phyloP scores from a whole-genome alignment of 2,113 vertebrate species.

The Siphamia tubifer region DNA sequence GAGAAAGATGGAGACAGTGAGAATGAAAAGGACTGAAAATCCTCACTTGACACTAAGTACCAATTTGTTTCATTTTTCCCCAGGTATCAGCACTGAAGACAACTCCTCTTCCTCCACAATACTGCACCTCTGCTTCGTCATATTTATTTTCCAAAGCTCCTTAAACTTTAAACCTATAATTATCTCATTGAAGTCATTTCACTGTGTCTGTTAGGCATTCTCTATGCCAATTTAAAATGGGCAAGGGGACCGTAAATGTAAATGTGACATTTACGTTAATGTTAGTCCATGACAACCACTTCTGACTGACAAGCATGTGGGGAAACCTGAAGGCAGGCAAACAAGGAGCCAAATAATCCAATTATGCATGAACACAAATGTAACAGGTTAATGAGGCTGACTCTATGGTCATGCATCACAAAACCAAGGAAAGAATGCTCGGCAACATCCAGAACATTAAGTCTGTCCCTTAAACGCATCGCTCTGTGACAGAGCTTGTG shows the following conservation, averaged over 20 bases:
- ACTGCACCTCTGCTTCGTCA: not conserved
- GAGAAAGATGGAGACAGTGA: not conserved
- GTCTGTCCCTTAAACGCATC: not conserved
- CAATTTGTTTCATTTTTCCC: constrained; percentile 11
- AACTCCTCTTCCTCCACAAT: not conserved
- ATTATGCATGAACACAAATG: not conserved
- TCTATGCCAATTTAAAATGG: not conserved
- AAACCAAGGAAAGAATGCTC: not conserved
- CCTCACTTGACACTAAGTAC: constrained; percentile 13
- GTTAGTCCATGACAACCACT: not conserved
- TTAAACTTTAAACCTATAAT: constrained; percentile 10
- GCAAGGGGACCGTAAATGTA: not conserved
- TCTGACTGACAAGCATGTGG: constrained; percentile 2
- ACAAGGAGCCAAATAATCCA: not conserved
- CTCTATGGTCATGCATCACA: not conserved
- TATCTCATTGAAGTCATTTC: not conserved
- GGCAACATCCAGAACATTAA: not conserved
- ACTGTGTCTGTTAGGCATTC: not conserved
- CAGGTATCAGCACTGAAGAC: not conserved
- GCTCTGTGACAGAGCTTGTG: not conserved
- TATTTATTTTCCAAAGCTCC: constrained; percentile 6
- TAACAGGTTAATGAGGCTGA: not conserved
- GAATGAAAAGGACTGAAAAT: not conserved
- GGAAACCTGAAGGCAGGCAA: not conserved
- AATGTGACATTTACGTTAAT: not conserved